Conservation (phyloP, 2,113 vertebrate species). For the Heterotis niloticus region DNA sequence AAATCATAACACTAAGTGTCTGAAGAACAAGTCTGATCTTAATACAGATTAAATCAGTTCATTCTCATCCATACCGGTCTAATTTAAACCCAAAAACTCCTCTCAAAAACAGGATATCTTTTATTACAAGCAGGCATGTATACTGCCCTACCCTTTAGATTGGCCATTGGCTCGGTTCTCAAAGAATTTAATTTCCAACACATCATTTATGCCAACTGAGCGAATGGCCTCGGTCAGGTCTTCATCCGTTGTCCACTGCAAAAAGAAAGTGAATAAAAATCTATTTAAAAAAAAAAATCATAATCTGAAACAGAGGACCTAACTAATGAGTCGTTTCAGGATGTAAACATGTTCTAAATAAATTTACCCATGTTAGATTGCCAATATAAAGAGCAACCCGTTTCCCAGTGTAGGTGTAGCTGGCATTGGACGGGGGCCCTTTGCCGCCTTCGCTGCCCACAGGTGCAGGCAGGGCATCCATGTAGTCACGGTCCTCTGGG, state of each 20-base stretch:
- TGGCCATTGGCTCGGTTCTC: conserved; percentile 98
- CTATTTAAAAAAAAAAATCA: neutral
- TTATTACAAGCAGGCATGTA: neutral
- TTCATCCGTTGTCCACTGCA: conserved; percentile 98
- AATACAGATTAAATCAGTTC: neutral
- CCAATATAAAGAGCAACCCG: conserved; percentile 94
- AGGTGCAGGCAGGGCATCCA: conserved; percentile 85
- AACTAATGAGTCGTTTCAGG: neutral
- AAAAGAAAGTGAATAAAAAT: neutral
- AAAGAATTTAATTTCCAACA: conserved; percentile 98
- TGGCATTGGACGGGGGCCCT: conserved; percentile 84
- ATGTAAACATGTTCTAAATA: neutral
- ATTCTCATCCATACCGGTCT: neutral
- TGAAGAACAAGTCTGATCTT: neutral
- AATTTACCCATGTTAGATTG: conserved; percentile 92
- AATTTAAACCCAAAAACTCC: too few relatives aligned
- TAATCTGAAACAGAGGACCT: neutral
- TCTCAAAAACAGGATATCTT: neutral
- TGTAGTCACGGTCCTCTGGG: conserved; percentile 92
- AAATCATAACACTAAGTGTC: neutral
- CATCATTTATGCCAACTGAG: conserved; percentile 90
- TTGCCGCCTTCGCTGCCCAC: conserved; percentile 87
- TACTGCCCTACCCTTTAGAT: conserved; percentile 86
- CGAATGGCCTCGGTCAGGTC: conserved; percentile 95
- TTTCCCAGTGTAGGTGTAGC: conserved; percentile 94